A percentile compares a stretch with the other conserved stretches of the same genome.
Evolutionary conservation across 1,140 invertebrate genomes (phyloP).

Genomic region (Pseudomyrmex concolor): DNA sequence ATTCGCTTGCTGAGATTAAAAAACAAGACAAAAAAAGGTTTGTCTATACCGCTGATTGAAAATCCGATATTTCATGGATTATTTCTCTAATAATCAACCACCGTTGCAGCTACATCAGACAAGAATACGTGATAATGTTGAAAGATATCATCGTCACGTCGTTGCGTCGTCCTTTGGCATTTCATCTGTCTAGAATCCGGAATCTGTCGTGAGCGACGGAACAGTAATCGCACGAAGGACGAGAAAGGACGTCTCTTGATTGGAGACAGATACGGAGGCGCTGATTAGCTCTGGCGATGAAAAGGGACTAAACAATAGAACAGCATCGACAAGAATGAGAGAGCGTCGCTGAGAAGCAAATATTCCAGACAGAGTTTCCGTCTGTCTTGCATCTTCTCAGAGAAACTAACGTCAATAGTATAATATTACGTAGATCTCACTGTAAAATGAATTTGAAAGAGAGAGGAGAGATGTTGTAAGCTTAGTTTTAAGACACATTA

Average conservation of each 20-base stretch:
- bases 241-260: conserved; percentile 54
- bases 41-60: not conserved
- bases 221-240: not conserved
- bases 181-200: conserved; percentile 15
- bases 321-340: conserved; percentile 40
- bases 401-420: conserved; percentile 10
- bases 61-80: not conserved
- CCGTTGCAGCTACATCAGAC: not conserved
- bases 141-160: conserved; percentile 37
- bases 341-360: not conserved
- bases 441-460: conserved; percentile 8
- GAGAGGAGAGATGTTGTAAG: not conserved
- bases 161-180: not conserved
- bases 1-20: no score
- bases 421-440: conserved; percentile 13
- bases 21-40: not conserved
- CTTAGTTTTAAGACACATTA: no score
- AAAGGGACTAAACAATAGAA: conserved; percentile 55
- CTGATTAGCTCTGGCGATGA: conserved; percentile 66
- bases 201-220: conserved; percentile 11
- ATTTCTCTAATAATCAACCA: not conserved
- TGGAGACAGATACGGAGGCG: conserved; percentile 57
- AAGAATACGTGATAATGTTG: conserved; percentile 8
- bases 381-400: not conserved
- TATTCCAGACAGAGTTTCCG: conserved; percentile 5